Evolutionary conservation across 2,797 vertebrate genomes (phyloP).

Genomic region (Cichlasoma orientale): DNA sequence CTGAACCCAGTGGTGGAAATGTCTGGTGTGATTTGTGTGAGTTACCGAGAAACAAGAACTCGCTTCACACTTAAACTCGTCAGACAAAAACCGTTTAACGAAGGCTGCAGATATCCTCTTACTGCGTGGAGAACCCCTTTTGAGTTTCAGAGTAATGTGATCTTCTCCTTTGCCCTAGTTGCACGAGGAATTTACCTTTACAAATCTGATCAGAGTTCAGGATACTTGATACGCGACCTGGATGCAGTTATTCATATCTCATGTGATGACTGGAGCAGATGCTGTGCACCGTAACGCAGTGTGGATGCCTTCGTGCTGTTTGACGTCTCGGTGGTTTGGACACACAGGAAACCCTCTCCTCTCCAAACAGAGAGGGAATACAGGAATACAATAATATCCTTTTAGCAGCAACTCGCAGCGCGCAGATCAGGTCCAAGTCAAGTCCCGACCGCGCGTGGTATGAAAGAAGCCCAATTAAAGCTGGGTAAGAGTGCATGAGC

Average conservation of each 20-base stretch:
- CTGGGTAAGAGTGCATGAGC: fast-evolving
- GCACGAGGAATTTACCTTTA: neutral
- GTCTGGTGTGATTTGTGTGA: neutral
- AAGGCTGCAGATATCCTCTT: neutral
- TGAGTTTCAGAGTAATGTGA: slow-evolving; percentile 15
- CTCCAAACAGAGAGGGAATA: slow-evolving; percentile 1
- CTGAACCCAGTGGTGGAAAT: neutral
- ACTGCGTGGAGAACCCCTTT: neutral
- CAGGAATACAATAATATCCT: neutral
- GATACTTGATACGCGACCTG: neutral
- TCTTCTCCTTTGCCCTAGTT: neutral
- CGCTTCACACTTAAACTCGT: too few species aligned
- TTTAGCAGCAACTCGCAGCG: neutral
- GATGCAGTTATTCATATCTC: neutral
- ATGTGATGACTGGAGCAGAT: neutral
- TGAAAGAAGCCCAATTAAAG: neutral
- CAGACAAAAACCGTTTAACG: neutral
- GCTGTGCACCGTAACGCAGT: neutral
- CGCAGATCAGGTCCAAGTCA: neutral
- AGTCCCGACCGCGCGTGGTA: neutral
- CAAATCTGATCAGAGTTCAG: neutral
- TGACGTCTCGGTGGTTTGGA: slow-evolving; percentile 16
- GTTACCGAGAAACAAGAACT: too few species aligned
- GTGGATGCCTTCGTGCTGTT: slow-evolving; percentile 9
- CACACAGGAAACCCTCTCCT: slow-evolving; percentile 5